These are phyloP conservation scores for Morpho helenor DNA, from an alignment of 2,888 invertebrate genomes.

Conservation along the genomic window DNA sequence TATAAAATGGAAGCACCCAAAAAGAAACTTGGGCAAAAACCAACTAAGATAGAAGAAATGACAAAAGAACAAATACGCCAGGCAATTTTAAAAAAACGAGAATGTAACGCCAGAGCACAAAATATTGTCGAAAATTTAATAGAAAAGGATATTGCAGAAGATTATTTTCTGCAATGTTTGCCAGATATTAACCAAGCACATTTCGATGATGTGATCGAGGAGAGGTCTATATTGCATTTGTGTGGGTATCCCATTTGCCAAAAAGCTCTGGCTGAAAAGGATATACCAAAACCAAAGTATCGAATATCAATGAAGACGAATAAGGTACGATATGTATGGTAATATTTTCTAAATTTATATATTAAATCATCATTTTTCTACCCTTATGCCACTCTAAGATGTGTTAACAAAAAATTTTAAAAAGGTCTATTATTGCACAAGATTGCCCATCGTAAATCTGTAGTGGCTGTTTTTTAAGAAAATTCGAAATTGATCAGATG, in stretches of 20 bases:
- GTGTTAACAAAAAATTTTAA: too few relatives aligned
- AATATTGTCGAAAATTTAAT: constrained; percentile 85
- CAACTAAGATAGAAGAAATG: constrained; percentile 66
- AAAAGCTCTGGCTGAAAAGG: constrained; percentile 76
- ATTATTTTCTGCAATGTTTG: constrained; percentile 81
- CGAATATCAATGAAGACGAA: constrained; percentile 88
- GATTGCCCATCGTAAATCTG: too few relatives aligned
- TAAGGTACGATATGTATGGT: constrained; percentile 75
- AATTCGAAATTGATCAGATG: too few relatives aligned
- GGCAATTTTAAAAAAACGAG: constrained; percentile 83
- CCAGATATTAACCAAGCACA: constrained; percentile 85
- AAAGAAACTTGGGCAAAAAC: constrained; percentile 44
- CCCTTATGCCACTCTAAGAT: too few relatives aligned
- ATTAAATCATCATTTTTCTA: too few relatives aligned
- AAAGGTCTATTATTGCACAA: too few relatives aligned
- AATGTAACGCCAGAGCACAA: constrained; percentile 86
- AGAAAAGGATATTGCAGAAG: constrained; percentile 77
- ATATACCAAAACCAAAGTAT: constrained; percentile 87
- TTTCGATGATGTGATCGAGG: constrained; percentile 91
- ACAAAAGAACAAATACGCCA: constrained; percentile 80
- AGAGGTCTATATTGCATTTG: constrained; percentile 85
- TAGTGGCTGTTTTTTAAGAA: too few relatives aligned
- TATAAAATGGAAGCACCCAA: constrained; percentile 38
- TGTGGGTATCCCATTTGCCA: constrained; percentile 93
- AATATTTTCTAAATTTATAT: too few relatives aligned